A percentile compares a stretch with the other conserved stretches of the same genome.
These are phyloP conservation scores for Xiphydria camelus DNA, from an alignment of 2,888 invertebrate genomes.

Conservation along the genomic window DNA sequence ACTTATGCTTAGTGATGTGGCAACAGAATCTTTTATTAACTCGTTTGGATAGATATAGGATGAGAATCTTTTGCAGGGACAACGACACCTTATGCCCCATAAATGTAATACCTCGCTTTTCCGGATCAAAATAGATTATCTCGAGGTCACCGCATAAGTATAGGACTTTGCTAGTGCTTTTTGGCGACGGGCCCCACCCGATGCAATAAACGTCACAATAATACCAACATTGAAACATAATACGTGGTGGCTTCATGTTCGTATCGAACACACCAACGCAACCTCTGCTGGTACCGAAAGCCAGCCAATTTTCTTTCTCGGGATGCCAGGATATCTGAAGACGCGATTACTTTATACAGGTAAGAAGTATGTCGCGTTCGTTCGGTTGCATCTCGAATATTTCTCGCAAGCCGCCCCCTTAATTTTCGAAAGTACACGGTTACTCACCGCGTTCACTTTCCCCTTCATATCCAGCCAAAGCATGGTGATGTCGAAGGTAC, in stretches of 20 bases:
- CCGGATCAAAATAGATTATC: constrained; percentile 61
- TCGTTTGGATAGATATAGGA: too few relatives aligned
- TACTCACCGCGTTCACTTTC: too few relatives aligned
- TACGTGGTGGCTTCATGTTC: constrained; percentile 55
- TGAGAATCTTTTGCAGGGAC: too few relatives aligned
- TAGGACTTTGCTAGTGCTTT: constrained; percentile 52
- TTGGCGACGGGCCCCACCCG: constrained; percentile 65
- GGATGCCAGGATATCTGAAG: constrained; percentile 80
- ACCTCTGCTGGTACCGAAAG: constrained; percentile 84
- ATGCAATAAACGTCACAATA: constrained; percentile 66
- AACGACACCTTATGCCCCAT: too few relatives aligned
- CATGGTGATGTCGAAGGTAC: constrained; percentile 57
- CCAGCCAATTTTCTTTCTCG: constrained; percentile 71
- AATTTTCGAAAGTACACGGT: too few relatives aligned
- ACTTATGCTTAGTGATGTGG: too few relatives aligned
- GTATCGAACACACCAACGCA: constrained; percentile 72
- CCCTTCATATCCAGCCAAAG: constrained; percentile 72
- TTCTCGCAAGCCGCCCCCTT: too few relatives aligned
- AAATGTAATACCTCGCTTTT: too few relatives aligned
- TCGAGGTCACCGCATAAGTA: constrained; percentile 70
- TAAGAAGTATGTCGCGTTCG: too few relatives aligned
- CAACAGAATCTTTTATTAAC: too few relatives aligned
- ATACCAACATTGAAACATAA: constrained; percentile 64
- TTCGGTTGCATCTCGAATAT: too few relatives aligned
- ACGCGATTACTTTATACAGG: too few relatives aligned